phyloP scores from a whole-genome alignment of 2,888 invertebrate species.

The Acleris sparsana region DNA sequence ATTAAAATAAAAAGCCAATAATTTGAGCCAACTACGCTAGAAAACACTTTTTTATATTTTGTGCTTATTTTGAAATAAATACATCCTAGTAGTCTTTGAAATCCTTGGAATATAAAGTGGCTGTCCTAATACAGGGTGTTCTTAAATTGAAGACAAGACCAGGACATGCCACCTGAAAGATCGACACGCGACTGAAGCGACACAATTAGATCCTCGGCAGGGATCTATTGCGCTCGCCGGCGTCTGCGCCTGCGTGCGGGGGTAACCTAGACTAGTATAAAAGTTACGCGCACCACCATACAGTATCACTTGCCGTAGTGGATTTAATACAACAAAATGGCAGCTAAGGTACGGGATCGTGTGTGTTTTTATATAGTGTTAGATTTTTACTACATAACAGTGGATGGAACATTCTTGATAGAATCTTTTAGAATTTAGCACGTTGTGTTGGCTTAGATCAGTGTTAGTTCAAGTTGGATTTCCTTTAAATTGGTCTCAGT shows the following conservation, averaged over 20 bases:
- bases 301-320: slow-evolving; percentile 75
- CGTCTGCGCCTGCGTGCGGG: slow-evolving; percentile 51
- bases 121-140: background rate
- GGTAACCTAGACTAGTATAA: slow-evolving; percentile 69
- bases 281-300: slow-evolving; percentile 62
- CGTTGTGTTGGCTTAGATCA: too few relatives aligned
- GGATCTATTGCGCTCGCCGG: slow-evolving; percentile 19
- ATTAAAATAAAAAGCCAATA: too few relatives aligned
- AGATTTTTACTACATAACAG: background rate
- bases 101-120: too few relatives aligned
- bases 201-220: slow-evolving; percentile 18
- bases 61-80: too few relatives aligned
- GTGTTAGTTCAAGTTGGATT: too few relatives aligned
- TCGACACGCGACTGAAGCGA: slow-evolving; percentile 24
- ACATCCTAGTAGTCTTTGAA: too few relatives aligned
- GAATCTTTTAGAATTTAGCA: too few relatives aligned
- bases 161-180: slow-evolving; percentile 19
- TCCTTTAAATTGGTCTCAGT: too few relatives aligned
- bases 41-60: too few relatives aligned
- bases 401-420: too few relatives aligned
- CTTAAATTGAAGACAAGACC: background rate
- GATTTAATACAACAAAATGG: slow-evolving; percentile 76
- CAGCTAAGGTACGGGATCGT: slow-evolving; percentile 73
- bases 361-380: slow-evolving; percentile 35
- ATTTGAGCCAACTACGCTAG: too few relatives aligned